Evolutionary conservation across 2,797 vertebrate species (phyloP), one percentile per base, ranked within the genome.

Genomic region (Hoplostethus mediterraneus): DNA sequence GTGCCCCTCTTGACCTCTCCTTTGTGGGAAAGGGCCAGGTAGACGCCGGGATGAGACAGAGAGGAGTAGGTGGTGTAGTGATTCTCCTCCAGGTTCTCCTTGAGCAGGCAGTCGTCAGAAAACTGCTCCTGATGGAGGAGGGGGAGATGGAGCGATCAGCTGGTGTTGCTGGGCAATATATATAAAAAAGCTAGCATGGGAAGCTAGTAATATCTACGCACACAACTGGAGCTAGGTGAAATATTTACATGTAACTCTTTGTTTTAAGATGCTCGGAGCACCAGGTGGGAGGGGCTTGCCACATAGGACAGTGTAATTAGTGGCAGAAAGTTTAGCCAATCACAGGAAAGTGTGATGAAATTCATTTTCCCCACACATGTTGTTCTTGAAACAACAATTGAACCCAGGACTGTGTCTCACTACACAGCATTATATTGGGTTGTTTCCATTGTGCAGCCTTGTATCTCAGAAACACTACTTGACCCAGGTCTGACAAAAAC

Each of bases 1-100:
- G 65, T 81, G 2, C 90, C 94, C 60, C 62, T 93, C 79, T 69
- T 87, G 2, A 89, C 67, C n/a, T 70, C 64, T 2, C 94, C 94
- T 52, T 73, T 84, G 45, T 79, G 81, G 49, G 93, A 93, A 10
- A 95, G 79, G 14, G 92, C 93, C 48, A 95, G 86, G 44, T 92
- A 94, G 56, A 86, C 1, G 0, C 76, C 84, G 0, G 88, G 88
- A 70, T 93, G 69, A 5, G 76, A 45, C 47, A 85, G 40, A 0
- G 93, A 94, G 42, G 92, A 92, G 69, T 93, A 95, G 52, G 94
- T 94, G 72, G 78, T 94, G 81, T 94, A 94, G 72, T 90, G 83
- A 25, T 94, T 94, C 75, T 94, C 92, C 75, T 94, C 90, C 70
- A 94, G 57, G 16, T 47, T 81, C 83, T 95, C 94, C 56, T 90